Conservation (phyloP, 2,888 invertebrate genomes). For the Leptogaster cylindrica region DNA sequence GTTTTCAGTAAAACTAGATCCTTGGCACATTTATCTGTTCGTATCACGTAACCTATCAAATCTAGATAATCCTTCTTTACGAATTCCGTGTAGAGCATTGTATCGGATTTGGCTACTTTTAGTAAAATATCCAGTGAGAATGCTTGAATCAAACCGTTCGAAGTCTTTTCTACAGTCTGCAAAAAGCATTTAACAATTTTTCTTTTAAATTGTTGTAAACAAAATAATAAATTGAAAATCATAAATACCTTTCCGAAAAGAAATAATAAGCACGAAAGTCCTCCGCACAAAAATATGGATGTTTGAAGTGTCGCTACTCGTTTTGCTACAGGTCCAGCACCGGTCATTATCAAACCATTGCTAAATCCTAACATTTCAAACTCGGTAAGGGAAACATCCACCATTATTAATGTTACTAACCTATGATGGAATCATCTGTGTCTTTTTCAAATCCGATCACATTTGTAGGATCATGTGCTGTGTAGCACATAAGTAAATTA, state of each 20-base stretch:
- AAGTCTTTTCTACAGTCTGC: slow-evolving; percentile 71
- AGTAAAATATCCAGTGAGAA: slow-evolving; percentile 68
- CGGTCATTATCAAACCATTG: slow-evolving; percentile 57
- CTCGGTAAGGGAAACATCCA: not conserved
- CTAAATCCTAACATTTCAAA: slow-evolving; percentile 50
- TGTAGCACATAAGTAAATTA: slow-evolving; percentile 67
- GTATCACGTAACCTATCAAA: slow-evolving; percentile 69
- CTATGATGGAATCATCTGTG: slow-evolving; percentile 48
- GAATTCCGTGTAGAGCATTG: slow-evolving; percentile 68
- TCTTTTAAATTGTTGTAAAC: not conserved
- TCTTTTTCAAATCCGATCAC: slow-evolving; percentile 58
- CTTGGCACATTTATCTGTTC: slow-evolving; percentile 66
- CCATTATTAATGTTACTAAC: slow-evolving; percentile 52
- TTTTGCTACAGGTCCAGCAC: slow-evolving; percentile 52
- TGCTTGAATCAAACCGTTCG: slow-evolving; percentile 68
- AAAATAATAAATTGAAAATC: not conserved
- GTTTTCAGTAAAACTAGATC: slow-evolving; percentile 69
- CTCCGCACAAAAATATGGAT: slow-evolving; percentile 63
- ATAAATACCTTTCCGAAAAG: slow-evolving; percentile 74
- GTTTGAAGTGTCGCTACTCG: slow-evolving; percentile 56
- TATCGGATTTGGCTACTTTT: slow-evolving; percentile 67
- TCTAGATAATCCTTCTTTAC: slow-evolving; percentile 66
- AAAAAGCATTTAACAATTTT: not conserved
- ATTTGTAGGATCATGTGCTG: slow-evolving; percentile 68
- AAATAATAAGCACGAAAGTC: slow-evolving; percentile 70